phyloP scores from a whole-genome alignment of 2,888 invertebrate genomes.

The Pyrrhia umbra region DNA sequence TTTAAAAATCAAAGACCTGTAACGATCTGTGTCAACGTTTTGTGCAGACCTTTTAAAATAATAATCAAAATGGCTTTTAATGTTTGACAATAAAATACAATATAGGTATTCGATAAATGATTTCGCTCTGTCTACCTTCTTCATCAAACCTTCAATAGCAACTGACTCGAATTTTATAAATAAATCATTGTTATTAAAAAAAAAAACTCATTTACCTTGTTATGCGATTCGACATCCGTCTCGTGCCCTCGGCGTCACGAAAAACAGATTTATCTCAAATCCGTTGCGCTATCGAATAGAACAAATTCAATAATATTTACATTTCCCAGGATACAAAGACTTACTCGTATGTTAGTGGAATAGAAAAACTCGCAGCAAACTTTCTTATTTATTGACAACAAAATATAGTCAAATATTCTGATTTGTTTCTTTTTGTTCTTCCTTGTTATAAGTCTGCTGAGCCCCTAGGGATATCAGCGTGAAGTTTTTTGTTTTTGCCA shows the following conservation, averaged over 20 bases:
- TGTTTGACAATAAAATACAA: no score
- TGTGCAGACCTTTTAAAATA: no score
- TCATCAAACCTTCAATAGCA: neutral
- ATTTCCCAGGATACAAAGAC: slow-evolving; percentile 53
- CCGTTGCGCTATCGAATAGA: slow-evolving; percentile 53
- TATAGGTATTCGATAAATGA: no score
- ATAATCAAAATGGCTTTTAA: no score
- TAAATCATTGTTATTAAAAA: slow-evolving; percentile 26
- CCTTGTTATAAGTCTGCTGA: slow-evolving; percentile 19
- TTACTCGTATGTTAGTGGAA: slow-evolving; percentile 46
- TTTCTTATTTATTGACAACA: slow-evolving; percentile 51
- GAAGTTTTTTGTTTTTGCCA: slow-evolving; percentile 6
- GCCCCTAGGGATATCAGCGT: slow-evolving; percentile 13
- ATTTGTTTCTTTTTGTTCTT: slow-evolving; percentile 44
- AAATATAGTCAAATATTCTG: slow-evolving; percentile 43
- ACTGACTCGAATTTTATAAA: neutral
- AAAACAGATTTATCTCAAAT: slow-evolving; percentile 56
- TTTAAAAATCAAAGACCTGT: neutral
- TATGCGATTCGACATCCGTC: slow-evolving; percentile 25
- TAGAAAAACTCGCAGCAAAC: slow-evolving; percentile 50
- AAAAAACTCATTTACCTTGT: slow-evolving; percentile 28
- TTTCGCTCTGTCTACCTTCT: no score
- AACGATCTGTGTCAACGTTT: no score
- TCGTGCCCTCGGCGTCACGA: slow-evolving; percentile 27
- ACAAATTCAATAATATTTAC: slow-evolving; percentile 69